Evolutionary conservation across 2,888 invertebrate species (phyloP), one percentile per base, ranked within the genome.

Genomic region (Prosapia bicincta): DNA sequence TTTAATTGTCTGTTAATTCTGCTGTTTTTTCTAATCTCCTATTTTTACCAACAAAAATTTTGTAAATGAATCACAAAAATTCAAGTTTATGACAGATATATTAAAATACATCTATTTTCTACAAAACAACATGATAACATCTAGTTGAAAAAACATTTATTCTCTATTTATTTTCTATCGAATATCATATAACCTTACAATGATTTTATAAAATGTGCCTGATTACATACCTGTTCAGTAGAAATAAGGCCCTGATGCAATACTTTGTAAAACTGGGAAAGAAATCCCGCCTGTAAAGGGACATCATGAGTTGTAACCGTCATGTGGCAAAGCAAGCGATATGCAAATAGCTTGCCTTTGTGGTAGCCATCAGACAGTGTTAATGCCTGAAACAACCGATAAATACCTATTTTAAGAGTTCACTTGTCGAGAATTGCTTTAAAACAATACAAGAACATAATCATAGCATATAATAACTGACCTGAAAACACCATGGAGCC

Each of bases 401-500:
- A n/a, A n/a, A n/a, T n/a, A n/a, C n/a, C n/a, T n/a, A n/a, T n/a
- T n/a, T n/a, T n/a, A n/a, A n/a, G n/a, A n/a, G n/a, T n/a, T n/a
- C n/a, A n/a, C n/a, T n/a, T n/a, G n/a, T n/a, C n/a, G n/a, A n/a
- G n/a, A n/a, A n/a, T n/a, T n/a, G n/a, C n/a, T n/a, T n/a, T n/a
- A n/a, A n/a, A n/a, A n/a, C n/a, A n/a, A n/a, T n/a, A n/a, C n/a
- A n/a, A n/a, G n/a, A n/a, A n/a, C n/a, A n/a, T n/a, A n/a, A n/a
- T n/a, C n/a, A n/a, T n/a, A n/a, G n/a, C n/a, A n/a, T n/a, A 43
- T 28, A 28, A 28, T 6, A 76, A 71, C 78, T 77, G 82, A 96
- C 96, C 84, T 96, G 95, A 85, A 97, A 95, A 84, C 98, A 95
- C 98, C 98, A 98, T 23, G 97, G 95, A 67, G 96, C 91, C 82